These are phyloP conservation scores for Drosophila neonasuta DNA, from an alignment of 2,888 invertebrate species.

Conservation along the genomic window DNA sequence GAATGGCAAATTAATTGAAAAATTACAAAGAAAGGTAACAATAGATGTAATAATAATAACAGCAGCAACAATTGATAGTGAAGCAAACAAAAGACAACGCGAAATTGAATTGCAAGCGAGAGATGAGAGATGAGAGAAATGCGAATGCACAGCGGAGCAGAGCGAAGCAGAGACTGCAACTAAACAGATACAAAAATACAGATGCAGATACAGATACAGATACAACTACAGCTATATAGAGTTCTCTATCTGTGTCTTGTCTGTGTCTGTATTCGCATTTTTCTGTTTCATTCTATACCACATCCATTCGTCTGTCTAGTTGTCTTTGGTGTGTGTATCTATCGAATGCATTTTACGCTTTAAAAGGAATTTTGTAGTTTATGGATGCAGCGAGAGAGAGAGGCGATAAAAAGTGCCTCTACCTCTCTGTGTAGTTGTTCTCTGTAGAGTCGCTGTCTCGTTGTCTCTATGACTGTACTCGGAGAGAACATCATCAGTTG, in stretches of 20 bases:
- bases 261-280: slow-evolving; percentile 18
- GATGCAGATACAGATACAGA: slow-evolving; percentile 24
- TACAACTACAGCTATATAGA: background rate
- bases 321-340: slow-evolving; percentile 60
- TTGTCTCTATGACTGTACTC: slow-evolving; percentile 69
- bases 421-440: slow-evolving; percentile 25
- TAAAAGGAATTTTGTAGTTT: slow-evolving; percentile 78
- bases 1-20: slow-evolving; percentile 28
- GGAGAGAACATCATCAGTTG: slow-evolving; percentile 20
- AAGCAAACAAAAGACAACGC: slow-evolving; percentile 51
- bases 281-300: slow-evolving; percentile 8
- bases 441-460: slow-evolving; percentile 3
- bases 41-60: slow-evolving; percentile 8
- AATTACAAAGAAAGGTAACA: slow-evolving; percentile 1
- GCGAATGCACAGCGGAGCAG: slow-evolving; percentile 31
- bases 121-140: slow-evolving; percentile 40
- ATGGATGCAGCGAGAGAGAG: slow-evolving; percentile 58
- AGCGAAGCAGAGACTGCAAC: slow-evolving; percentile 15
- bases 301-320: slow-evolving; percentile 5
- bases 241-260: slow-evolving; percentile 21
- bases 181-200: slow-evolving; percentile 18
- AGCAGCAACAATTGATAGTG: slow-evolving; percentile 38
- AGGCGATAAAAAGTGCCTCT: slow-evolving; percentile 56
- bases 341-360: slow-evolving; percentile 77
- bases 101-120: slow-evolving; percentile 58